Evolutionary conservation across 2,113 vertebrate species (phyloP), one percentile per base, ranked within the genome.

Genomic region (Columba livia): DNA sequence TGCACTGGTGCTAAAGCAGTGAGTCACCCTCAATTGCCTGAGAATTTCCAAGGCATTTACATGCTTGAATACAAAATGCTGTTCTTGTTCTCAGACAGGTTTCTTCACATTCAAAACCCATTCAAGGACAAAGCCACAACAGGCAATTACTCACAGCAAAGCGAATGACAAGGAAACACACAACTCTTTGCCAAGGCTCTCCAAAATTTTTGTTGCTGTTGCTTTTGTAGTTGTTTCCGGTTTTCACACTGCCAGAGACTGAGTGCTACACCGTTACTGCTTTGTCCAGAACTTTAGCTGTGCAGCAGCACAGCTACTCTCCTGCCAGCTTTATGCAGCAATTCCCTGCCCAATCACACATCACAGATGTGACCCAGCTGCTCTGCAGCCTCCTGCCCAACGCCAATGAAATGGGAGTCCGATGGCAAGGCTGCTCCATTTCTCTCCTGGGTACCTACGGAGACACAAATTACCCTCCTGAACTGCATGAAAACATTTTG

Each of bases 61-160:
- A 65, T 13, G 15, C 80, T 89, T 74, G 54, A 75, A 10, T 57
- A 78, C 58, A 90, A 57, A 23, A 60, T 36, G 56, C 67, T 89
- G 72, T 53, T 90, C 82, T 83, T 89, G 72, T 50, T 90, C 80
- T 83, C 64, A 56, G 53, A 88, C 91, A 96, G 50, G 42, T 38
- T 91, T 94, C 83, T 94, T 97, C 94, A 67, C 92, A 92, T 92
- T 94, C 85, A 88, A 93, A 93, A 95, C 81, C 60, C 73, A 65
- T 66, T 96, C 93, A 98, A 97, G 97, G 96, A 91, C 93, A 94
- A 92, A 70, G 85, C 73, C 57, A 79, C 73, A 64, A 58, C 60
- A 56, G 77, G 80, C 79, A 82, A 74, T 95, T 92, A 80, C 89
- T 3, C 28, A 92, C 90, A 92, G 83, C 36, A 69, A 87, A 90